Evolutionary conservation across 2,113 vertebrate genomes (phyloP), one percentile per base, ranked within the genome.

Genomic region (Daubentonia madagascariensis): DNA sequence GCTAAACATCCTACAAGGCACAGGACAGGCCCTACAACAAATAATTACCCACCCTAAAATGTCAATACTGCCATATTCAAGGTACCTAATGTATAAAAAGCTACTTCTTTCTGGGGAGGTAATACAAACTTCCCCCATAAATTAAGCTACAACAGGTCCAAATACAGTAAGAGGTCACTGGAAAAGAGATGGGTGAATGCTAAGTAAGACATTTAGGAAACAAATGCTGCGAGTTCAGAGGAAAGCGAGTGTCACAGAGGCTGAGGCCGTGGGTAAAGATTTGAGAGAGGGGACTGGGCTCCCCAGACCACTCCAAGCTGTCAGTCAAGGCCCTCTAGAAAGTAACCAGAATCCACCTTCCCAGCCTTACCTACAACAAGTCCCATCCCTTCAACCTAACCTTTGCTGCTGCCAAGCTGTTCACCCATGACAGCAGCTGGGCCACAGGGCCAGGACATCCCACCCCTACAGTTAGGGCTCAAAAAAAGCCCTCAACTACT

Each of bases 91-190:
- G 4, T 32, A 45, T 59, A 86, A 94, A 83, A 97, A 81, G 79
- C 72, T 85, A 89, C 28, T 96, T 92, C 63, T 96, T 88, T 76
- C 80, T 95, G 75, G 25, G 20, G 70, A 94, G 65, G 57, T 22
- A 35, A 65, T 84, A 96, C 17, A 86, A 92, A 63, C 37, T 94
- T 92, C 18, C 45, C 28, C 43, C 35, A 70, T 16, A 78, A 79
- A 23, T 52, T 75, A 93, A 91, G 61, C n/a, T 48, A 75, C 6
- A 43, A 61, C 23, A 75, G 37, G 78, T 61, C 43, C n/a, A 17
- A 87, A 43, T 37, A n/a, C 13, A 75, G 1, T 12, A 67, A 59
- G 13, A 76, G 20, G 8, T 79, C 52, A n/a, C 5, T 81, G 45
- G 28, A 40, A 91, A 78, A 91, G 54, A 85, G 70, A 40, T 22